Evolutionary conservation across 2,888 invertebrate species (phyloP).

Genomic region (Tipula lateralis): DNA sequence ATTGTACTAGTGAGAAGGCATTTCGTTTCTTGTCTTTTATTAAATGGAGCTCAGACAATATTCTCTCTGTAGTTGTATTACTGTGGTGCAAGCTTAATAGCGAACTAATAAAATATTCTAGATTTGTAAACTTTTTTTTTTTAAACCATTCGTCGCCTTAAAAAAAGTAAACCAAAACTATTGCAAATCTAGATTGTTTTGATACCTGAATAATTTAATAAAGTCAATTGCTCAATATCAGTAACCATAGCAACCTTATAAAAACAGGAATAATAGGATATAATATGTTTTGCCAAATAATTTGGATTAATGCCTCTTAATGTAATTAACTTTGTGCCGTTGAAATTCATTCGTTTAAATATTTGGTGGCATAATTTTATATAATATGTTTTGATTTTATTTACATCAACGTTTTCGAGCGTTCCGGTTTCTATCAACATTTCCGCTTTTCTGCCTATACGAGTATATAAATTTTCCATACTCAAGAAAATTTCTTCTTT

Average conservation of each 20-base stretch:
- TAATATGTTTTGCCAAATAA: conserved; percentile 24
- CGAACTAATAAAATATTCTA: not conserved
- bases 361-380: conserved; percentile 30
- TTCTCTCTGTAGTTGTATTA: not conserved
- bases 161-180: not conserved
- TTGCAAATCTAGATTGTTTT: not conserved
- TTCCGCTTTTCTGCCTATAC: conserved; percentile 32
- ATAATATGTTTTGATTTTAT: conserved; percentile 32
- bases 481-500: not conserved
- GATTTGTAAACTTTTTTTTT: not conserved
- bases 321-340: conserved; percentile 30
- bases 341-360: conserved; percentile 30
- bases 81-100: not conserved
- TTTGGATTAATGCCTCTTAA: conserved; percentile 31
- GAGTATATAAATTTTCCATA: conserved; percentile 30
- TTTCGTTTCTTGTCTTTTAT: not conserved
- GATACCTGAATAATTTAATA: not conserved
- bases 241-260: not conserved
- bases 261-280: conserved; percentile 12
- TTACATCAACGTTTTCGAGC: not conserved
- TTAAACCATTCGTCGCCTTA: too few relatives aligned
- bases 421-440: not conserved
- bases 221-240: not conserved
- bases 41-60: not conserved
- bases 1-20: too few relatives aligned